Percentiles rank a stretch among this genome's conserved stretches.
Conservation (phyloP, 2,113 vertebrate species). For the Todiramphus saurophagus region DNA sequence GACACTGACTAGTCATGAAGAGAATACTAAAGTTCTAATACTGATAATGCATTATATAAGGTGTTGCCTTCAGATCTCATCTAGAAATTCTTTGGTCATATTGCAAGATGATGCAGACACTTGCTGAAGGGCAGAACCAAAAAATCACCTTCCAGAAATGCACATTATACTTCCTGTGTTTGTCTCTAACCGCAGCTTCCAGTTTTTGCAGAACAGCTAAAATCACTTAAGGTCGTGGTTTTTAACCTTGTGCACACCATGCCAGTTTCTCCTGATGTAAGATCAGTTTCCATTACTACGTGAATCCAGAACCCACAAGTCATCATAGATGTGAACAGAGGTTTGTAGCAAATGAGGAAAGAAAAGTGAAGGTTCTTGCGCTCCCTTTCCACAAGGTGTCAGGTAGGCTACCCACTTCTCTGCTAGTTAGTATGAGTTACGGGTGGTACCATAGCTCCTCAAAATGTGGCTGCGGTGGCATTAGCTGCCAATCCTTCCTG, state of each 20-base stretch:
- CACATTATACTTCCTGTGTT: not conserved
- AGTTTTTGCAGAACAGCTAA: not conserved
- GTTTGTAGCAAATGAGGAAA: not conserved
- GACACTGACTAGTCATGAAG: not conserved
- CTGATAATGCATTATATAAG: not conserved
- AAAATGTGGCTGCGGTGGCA: not conserved
- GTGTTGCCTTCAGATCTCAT: not conserved
- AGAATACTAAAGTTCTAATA: not conserved
- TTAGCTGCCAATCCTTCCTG: not conserved
- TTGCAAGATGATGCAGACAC: not conserved
- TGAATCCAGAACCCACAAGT: not conserved
- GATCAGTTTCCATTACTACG: not conserved
- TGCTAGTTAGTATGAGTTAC: not conserved
- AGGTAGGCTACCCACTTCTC: not conserved
- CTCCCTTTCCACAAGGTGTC: not conserved
- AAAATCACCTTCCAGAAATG: not conserved
- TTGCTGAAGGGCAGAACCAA: not conserved
- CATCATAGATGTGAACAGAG: not conserved
- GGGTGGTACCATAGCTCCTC: not conserved
- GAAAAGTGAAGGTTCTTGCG: not conserved
- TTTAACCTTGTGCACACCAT: not conserved
- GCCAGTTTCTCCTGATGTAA: not conserved
- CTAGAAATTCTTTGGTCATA: not conserved
- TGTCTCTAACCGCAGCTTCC: not conserved
- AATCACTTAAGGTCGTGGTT: not conserved